A percentile compares a stretch with the other conserved stretches of the same genome.
These are phyloP conservation scores for Aegotheles bennettii DNA, from an alignment of 2,113 vertebrate species.

Conservation along the genomic window DNA sequence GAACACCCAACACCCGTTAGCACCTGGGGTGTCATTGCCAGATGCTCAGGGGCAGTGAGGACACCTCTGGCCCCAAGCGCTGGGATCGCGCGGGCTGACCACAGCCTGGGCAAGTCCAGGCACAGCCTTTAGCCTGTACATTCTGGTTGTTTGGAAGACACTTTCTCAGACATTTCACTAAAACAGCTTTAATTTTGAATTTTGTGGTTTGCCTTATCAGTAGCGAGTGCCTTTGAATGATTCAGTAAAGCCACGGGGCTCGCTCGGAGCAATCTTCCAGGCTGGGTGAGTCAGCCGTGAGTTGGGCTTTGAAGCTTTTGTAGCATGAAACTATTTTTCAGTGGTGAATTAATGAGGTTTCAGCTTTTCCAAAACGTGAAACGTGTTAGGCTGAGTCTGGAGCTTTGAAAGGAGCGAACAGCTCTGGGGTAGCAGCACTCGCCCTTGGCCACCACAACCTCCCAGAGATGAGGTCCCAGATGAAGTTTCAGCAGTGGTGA, in stretches of 20 bases:
- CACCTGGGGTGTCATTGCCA: too few relatives aligned
- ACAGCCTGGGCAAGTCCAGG: not conserved
- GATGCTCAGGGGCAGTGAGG: not conserved
- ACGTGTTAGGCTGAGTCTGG: not conserved
- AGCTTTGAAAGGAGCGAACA: not conserved
- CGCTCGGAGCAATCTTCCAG: not conserved
- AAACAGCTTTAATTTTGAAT: not conserved
- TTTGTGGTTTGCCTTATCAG: not conserved
- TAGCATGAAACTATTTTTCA: not conserved
- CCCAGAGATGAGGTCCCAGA: not conserved
- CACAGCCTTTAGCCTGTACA: accelerated
- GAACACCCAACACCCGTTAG: accelerated
- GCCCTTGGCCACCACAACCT: not conserved
- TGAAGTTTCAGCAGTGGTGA: not conserved
- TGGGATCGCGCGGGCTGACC: not conserved
- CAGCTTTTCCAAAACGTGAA: not conserved
- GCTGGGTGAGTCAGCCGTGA: not conserved
- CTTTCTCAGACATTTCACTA: not conserved
- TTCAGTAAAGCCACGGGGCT: accelerated
- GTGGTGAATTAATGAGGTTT: slow-evolving; percentile 15
- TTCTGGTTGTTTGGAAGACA: not conserved
- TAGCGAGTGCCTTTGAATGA: not conserved
- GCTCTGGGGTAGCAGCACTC: not conserved
- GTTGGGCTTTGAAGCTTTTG: not conserved
- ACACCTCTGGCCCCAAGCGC: not conserved